Percentiles rank a stretch among this genome's conserved stretches.
phyloP scores from a whole-genome alignment of 2,888 invertebrate species.

The Polydrusus pterygomalis region DNA sequence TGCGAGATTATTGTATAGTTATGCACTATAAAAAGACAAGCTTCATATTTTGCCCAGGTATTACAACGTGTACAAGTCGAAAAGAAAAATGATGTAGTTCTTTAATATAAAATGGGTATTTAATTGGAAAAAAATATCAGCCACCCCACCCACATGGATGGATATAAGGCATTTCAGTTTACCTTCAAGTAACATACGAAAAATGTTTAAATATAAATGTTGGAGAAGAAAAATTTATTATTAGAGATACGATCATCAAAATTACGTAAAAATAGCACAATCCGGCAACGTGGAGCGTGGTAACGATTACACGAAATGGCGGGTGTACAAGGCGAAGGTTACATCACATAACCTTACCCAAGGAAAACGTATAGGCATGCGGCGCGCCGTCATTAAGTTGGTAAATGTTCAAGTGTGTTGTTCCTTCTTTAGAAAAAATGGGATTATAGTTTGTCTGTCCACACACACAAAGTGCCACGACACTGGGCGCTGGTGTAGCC shows the following conservation, averaged over 20 bases:
- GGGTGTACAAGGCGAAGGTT: slow-evolving; percentile 67
- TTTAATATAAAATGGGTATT: too few relatives aligned
- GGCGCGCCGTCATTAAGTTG: slow-evolving; percentile 24
- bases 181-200: too few relatives aligned
- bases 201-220: too few relatives aligned
- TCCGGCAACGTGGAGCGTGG: slow-evolving; percentile 46
- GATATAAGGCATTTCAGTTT: too few relatives aligned
- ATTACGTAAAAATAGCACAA: not conserved
- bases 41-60: not conserved
- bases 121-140: too few relatives aligned
- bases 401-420: not conserved
- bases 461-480: too few relatives aligned
- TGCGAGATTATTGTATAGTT: not conserved
- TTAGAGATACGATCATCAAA: too few relatives aligned
- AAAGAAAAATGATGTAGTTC: too few relatives aligned
- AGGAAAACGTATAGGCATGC: slow-evolving; percentile 50
- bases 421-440: slow-evolving; percentile 15
- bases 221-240: too few relatives aligned
- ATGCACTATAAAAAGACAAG: not conserved
- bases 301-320: slow-evolving; percentile 45
- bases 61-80: too few relatives aligned
- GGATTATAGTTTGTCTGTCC: not conserved
- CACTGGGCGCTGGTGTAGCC: too few relatives aligned
- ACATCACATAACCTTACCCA: slow-evolving; percentile 66
- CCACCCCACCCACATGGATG: too few relatives aligned